Evolutionary conservation across 2,888 invertebrate species (phyloP).

Genomic region (Sinhomidia bicolor): DNA sequence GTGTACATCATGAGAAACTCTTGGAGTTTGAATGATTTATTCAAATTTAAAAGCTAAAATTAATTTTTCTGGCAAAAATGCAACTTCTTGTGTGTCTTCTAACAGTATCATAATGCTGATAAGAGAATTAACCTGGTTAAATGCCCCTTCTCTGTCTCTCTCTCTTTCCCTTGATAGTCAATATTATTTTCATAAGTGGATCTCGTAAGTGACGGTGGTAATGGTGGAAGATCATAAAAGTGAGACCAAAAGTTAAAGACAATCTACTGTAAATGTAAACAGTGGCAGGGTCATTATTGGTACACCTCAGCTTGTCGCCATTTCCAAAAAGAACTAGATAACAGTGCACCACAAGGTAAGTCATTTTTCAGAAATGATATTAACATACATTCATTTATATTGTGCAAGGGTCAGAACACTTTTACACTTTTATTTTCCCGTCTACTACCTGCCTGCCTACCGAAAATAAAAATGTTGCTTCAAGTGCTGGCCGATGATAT

Average conservation of each 20-base stretch:
- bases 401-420: constrained; percentile 59
- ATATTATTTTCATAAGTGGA: constrained; percentile 39
- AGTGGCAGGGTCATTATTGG: constrained; percentile 25
- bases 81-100: constrained; percentile 48
- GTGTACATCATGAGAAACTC: not conserved
- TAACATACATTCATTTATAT: too few relatives aligned
- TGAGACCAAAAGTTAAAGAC: constrained; percentile 40
- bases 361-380: constrained; percentile 57
- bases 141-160: too few relatives aligned
- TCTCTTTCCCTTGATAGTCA: too few relatives aligned
- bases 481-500: constrained; percentile 33
- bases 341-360: constrained; percentile 25
- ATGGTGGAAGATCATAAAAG: constrained; percentile 1
- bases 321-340: constrained; percentile 30
- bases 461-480: too few relatives aligned
- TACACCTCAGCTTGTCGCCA: constrained; percentile 38
- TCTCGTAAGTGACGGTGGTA: constrained; percentile 14
- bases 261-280: constrained; percentile 36
- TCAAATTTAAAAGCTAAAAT: constrained; percentile 32
- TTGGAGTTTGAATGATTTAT: not conserved
- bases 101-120: not conserved
- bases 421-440: not conserved
- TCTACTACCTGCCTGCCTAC: constrained; percentile 18
- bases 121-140: constrained; percentile 10
- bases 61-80: not conserved